phyloP scores from a whole-genome alignment of 1,140 invertebrate species.

The Metopolophium dirhodum region DNA sequence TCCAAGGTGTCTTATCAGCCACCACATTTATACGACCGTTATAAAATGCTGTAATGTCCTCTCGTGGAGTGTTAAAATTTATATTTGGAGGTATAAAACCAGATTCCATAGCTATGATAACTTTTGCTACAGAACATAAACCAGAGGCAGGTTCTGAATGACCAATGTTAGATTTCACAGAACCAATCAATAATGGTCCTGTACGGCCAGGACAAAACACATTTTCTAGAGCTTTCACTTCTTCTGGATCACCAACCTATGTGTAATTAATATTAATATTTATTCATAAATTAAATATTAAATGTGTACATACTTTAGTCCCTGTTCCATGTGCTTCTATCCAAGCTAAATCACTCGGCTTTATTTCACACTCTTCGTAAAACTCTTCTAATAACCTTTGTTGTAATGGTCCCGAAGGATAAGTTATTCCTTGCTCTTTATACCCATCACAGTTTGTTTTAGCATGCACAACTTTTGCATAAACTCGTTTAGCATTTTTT shows the following conservation, averaged over 20 bases:
- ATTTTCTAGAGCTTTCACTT: conserved; percentile 83
- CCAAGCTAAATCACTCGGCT: conserved; percentile 76
- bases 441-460: conserved; percentile 87
- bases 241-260: conserved; percentile 84
- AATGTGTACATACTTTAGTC: conserved; percentile 59
- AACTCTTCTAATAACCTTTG: conserved; percentile 80
- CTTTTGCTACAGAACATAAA: conserved; percentile 81
- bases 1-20: conserved; percentile 69
- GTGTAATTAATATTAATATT: conserved; percentile 64
- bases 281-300: background rate
- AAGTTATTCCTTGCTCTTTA: conserved; percentile 89
- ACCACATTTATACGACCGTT: conserved; percentile 74
- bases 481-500: conserved; percentile 78
- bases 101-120: conserved; percentile 74
- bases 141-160: conserved; percentile 92
- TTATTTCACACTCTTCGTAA: conserved; percentile 82
- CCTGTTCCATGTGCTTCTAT: conserved; percentile 93
- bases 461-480: conserved; percentile 73
- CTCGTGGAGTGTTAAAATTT: conserved; percentile 72
- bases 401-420: conserved; percentile 85
- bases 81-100: conserved; percentile 76
- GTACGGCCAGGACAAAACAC: conserved; percentile 76
- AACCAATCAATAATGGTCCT: conserved; percentile 81
- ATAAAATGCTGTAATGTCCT: conserved; percentile 72
- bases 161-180: conserved; percentile 92